Conservation (phyloP, 2,888 invertebrate species). For the Pimpla rufipes region DNA sequence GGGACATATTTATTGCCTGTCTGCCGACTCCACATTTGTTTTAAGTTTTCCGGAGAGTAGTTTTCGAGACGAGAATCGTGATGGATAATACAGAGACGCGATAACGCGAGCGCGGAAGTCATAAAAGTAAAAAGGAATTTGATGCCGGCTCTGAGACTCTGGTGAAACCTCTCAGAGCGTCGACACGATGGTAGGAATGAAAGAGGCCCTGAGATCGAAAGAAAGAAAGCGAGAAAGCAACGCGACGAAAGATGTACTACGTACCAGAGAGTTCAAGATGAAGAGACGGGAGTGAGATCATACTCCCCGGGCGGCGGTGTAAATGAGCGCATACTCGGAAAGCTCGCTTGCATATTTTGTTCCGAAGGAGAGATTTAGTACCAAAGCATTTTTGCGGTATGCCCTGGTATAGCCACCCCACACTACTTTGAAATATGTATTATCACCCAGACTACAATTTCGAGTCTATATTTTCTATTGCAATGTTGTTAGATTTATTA, state of each 20-base stretch:
- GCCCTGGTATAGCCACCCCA: neutral
- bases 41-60: slow-evolving; percentile 10
- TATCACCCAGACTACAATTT: too few species aligned
- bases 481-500: too few species aligned
- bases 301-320: slow-evolving; percentile 2
- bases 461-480: too few species aligned
- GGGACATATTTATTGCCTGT: neutral
- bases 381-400: neutral
- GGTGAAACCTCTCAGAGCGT: slow-evolving; percentile 31
- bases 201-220: slow-evolving; percentile 7
- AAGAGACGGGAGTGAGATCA: slow-evolving; percentile 14
- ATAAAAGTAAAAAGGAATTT: slow-evolving; percentile 40
- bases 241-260: slow-evolving; percentile 15
- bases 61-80: slow-evolving; percentile 27
- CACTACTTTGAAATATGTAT: too few species aligned
- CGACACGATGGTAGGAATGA: slow-evolving; percentile 34
- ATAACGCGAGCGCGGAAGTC: slow-evolving; percentile 38
- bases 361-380: neutral
- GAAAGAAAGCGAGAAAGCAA: slow-evolving; percentile 33
- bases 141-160: slow-evolving; percentile 21
- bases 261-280: slow-evolving; percentile 16
- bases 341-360: neutral
- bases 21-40: neutral
- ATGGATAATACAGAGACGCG: slow-evolving; percentile 37
- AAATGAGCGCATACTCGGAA: slow-evolving; percentile 14